Conservation (phyloP, 2,888 invertebrate genomes). For the Brachynemurus nebulosus region DNA sequence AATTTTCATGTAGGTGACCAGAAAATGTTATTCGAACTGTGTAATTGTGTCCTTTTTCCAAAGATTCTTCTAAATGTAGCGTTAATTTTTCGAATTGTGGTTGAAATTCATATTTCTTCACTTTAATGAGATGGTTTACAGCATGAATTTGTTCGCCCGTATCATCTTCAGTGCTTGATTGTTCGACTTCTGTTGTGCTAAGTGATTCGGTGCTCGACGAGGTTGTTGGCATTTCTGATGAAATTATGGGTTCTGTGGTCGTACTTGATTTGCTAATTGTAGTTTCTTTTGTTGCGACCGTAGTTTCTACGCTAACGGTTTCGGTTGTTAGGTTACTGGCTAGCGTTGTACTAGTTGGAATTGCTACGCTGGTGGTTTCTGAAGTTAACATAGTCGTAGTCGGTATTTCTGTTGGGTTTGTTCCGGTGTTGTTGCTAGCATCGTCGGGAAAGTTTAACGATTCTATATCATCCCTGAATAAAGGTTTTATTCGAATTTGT, state of each 20-base stretch:
- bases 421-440: not conserved
- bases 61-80: slow-evolving; percentile 28
- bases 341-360: too few species aligned
- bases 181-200: too few species aligned
- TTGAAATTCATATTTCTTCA: slow-evolving; percentile 26
- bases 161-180: too few species aligned
- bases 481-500: too few species aligned
- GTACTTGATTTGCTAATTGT: slow-evolving; percentile 8
- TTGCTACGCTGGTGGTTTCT: too few species aligned
- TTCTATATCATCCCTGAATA: not conserved
- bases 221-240: slow-evolving; percentile 1
- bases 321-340: too few species aligned
- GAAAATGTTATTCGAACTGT: slow-evolving; percentile 39
- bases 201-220: not conserved
- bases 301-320: too few species aligned
- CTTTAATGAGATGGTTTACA: slow-evolving; percentile 17
- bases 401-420: slow-evolving; percentile 9
- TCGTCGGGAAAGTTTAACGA: not conserved
- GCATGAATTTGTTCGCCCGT: too few species aligned
- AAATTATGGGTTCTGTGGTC: slow-evolving; percentile 10
- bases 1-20: slow-evolving; percentile 41
- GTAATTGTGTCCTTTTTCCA: slow-evolving; percentile 38
- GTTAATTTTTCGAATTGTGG: slow-evolving; percentile 29
- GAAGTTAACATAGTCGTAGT: slow-evolving; percentile 9
- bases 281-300: slow-evolving; percentile 9